phyloP scores from a whole-genome alignment of 30 jellyfish, hydroid and myxozoan species.

The Morbakka virulenta region DNA sequence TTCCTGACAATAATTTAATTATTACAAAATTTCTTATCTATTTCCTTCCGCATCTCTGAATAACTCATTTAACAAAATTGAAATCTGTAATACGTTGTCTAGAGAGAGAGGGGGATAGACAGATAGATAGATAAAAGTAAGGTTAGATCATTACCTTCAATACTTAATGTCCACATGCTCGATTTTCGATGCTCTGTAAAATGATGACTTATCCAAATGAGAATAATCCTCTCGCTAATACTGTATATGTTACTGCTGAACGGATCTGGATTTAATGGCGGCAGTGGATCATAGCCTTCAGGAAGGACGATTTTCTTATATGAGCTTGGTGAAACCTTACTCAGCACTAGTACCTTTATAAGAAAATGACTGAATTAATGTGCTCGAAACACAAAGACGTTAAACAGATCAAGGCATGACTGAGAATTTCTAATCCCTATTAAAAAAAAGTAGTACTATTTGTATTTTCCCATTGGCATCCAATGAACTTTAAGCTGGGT shows the following conservation, averaged over 20 bases:
- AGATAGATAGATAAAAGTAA: too few species aligned
- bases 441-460: too few species aligned
- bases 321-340: conserved; percentile 62
- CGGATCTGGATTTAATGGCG: conserved; percentile 81
- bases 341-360: conserved; percentile 60
- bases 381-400: background rate
- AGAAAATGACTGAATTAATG: too few species aligned
- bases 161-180: conserved; percentile 56
- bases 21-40: too few species aligned
- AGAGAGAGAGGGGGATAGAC: too few species aligned
- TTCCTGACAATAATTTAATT: too few species aligned
- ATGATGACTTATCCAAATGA: conserved; percentile 86
- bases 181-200: conserved; percentile 66
- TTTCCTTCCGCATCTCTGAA: too few species aligned
- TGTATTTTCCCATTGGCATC: too few species aligned
- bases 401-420: background rate
- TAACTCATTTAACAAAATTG: too few species aligned
- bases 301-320: conserved; percentile 56
- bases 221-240: conserved; percentile 68
- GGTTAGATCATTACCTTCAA: too few species aligned
- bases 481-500: too few species aligned
- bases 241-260: conserved; percentile 84
- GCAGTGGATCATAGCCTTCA: conserved; percentile 29
- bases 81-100: too few species aligned
- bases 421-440: background rate